These are phyloP conservation scores for Melospiza georgiana DNA, from an alignment of 2,113 vertebrate species.

Conservation along the genomic window DNA sequence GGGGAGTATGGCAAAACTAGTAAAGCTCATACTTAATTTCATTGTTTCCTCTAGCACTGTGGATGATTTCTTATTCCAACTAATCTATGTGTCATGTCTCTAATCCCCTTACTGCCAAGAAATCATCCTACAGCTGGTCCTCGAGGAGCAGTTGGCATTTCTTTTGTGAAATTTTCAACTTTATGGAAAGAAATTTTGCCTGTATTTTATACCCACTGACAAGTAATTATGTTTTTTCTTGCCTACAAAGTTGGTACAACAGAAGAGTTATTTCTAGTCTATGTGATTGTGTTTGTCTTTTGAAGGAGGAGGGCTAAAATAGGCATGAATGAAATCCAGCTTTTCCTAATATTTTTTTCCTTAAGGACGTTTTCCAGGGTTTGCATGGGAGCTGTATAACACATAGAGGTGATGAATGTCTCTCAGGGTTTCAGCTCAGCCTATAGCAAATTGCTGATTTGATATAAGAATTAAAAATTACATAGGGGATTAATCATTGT, in stretches of 20 bases:
- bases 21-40: background rate
- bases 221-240: background rate
- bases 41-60: background rate
- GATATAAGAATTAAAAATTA: background rate
- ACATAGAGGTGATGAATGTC: background rate
- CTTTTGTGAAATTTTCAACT: background rate
- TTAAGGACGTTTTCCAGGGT: background rate
- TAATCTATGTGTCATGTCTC: background rate
- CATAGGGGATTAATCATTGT: too few relatives aligned
- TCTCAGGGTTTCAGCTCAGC: background rate
- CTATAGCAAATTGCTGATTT: background rate
- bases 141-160: background rate
- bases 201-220: background rate
- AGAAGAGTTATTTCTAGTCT: background rate
- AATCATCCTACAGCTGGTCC: background rate
- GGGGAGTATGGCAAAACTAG: background rate
- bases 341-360: background rate
- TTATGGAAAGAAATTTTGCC: background rate
- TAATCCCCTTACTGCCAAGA: background rate
- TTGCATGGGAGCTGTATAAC: background rate
- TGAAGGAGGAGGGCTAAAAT: background rate
- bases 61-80: background rate
- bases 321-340: accelerated
- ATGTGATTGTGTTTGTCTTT: background rate
- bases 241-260: background rate